Percentiles rank a stretch among this genome's conserved stretches.
phyloP scores from a whole-genome alignment of 2,888 invertebrate species.

The Sminthurinus aureus region DNA sequence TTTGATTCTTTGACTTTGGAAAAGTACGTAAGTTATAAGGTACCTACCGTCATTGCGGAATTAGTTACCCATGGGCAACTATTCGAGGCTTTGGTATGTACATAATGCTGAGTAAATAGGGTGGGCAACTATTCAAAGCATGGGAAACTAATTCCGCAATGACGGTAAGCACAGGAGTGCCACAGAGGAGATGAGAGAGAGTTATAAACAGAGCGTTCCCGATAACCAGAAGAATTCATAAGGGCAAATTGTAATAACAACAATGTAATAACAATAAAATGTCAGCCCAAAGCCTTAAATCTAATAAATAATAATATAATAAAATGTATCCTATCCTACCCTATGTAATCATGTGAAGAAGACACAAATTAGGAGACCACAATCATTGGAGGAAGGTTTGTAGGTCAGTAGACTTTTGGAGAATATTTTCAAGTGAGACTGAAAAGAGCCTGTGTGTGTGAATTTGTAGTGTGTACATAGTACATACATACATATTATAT shows the following conservation, averaged over 20 bases:
- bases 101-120: too few relatives aligned
- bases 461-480: conserved; percentile 1
- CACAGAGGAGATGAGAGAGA: not conserved
- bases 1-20: too few relatives aligned
- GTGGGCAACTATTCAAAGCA: too few relatives aligned
- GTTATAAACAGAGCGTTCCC: too few relatives aligned
- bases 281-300: not conserved
- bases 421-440: not conserved
- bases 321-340: not conserved
- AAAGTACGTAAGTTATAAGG: too few relatives aligned
- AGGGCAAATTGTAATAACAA: too few relatives aligned
- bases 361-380: conserved; percentile 34
- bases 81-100: too few relatives aligned
- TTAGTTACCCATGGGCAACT: too few relatives aligned
- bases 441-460: conserved; percentile 12
- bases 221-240: too few relatives aligned
- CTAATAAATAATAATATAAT: not conserved
- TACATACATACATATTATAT: not conserved
- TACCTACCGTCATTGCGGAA: too few relatives aligned
- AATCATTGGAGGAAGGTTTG: conserved; percentile 39
- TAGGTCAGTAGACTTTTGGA: conserved; percentile 42
- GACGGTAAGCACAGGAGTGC: not conserved
- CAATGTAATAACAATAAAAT: too few relatives aligned
- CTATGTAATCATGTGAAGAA: conserved; percentile 1
- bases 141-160: too few relatives aligned